Conservation (phyloP, 1,140 invertebrate genomes). For the Sipha flava region DNA sequence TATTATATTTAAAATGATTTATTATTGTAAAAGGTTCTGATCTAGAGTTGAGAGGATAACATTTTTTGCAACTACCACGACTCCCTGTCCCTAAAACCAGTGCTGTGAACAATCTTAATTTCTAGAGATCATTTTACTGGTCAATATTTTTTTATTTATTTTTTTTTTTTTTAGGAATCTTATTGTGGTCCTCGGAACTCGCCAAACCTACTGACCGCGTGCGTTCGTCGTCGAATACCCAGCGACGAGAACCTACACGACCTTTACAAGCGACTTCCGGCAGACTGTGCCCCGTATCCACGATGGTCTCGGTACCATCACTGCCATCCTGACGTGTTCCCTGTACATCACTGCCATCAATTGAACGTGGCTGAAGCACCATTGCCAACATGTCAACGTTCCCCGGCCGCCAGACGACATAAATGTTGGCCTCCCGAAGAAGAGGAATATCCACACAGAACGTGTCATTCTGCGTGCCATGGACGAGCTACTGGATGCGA, state of each 20-base stretch:
- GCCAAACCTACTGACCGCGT: constrained; percentile 71
- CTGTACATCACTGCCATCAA: background rate
- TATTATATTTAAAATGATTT: too few relatives aligned
- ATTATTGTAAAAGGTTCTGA: too few relatives aligned
- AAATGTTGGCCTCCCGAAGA: constrained; percentile 27
- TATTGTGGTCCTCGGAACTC: constrained; percentile 50
- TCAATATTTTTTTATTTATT: background rate
- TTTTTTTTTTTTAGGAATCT: constrained; percentile 40
- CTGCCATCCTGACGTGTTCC: constrained; percentile 3
- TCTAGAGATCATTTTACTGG: too few relatives aligned
- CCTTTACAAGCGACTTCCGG: constrained; percentile 42
- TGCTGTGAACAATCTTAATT: too few relatives aligned
- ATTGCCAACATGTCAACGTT: background rate
- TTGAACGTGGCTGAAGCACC: background rate
- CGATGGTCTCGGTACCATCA: constrained; percentile 46
- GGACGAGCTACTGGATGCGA: background rate
- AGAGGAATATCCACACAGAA: background rate
- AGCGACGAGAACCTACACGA: constrained; percentile 77
- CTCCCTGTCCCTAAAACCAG: too few relatives aligned
- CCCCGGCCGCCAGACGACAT: background rate
- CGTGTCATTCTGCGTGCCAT: background rate
- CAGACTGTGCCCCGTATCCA: constrained; percentile 62
- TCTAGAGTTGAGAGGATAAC: too few relatives aligned
- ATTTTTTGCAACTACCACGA: too few relatives aligned
- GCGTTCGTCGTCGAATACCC: constrained; percentile 67